Percentiles rank a stretch among this genome's conserved stretches.
These are phyloP conservation scores for Pipistrellus kuhlii DNA, from an alignment of 2,797 vertebrate genomes.

Conservation along the genomic window DNA sequence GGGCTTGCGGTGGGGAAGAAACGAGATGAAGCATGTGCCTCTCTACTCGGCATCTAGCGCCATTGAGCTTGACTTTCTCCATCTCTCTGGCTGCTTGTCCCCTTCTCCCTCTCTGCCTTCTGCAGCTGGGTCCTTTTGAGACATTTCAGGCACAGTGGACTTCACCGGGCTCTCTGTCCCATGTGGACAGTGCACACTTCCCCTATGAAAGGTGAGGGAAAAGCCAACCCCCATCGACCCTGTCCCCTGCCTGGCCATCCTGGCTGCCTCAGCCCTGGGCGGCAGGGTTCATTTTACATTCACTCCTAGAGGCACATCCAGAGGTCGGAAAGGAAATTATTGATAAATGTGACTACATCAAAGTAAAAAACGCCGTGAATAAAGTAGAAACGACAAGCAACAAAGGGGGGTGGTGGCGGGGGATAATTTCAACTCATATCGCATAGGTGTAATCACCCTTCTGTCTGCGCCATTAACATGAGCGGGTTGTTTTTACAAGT, in stretches of 20 bases:
- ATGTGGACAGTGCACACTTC: background rate
- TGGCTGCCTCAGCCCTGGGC: background rate
- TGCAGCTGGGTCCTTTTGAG: no score
- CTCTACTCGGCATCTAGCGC: fast-evolving
- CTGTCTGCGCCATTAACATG: background rate
- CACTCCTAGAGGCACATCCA: background rate
- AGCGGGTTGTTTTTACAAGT: background rate
- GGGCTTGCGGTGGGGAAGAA: background rate
- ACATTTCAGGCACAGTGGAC: background rate
- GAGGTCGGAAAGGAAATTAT: background rate
- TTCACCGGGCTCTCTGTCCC: background rate
- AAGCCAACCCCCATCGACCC: no score
- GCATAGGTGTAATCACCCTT: background rate
- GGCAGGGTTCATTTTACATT: background rate
- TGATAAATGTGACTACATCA: background rate
- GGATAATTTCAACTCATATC: background rate
- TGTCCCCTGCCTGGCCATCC: background rate
- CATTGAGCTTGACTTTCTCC: background rate
- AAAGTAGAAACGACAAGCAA: background rate
- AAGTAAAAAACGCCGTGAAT: background rate
- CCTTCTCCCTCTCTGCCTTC: background rate
- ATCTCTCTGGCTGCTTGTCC: no score
- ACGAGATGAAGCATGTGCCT: fast-evolving
- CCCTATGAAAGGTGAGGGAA: background rate
- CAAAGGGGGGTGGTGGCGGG: background rate